These are phyloP conservation scores for Acanthopleura granulata DNA, from an alignment of 2,888 invertebrate genomes.

Conservation along the genomic window DNA sequence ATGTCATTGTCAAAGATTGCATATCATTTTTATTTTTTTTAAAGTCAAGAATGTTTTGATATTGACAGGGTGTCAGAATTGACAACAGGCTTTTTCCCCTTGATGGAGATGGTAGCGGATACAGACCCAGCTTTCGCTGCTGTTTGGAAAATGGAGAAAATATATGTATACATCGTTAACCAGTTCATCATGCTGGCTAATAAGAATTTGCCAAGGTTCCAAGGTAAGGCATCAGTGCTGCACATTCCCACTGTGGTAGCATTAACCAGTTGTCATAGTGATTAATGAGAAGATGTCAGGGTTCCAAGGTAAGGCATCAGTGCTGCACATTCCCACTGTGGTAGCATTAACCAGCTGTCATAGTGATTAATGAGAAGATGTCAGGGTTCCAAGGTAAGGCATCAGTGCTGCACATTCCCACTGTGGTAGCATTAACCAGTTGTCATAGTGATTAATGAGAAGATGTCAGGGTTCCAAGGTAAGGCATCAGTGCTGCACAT, in stretches of 20 bases:
- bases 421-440: constrained; percentile 29
- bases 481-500: too few species aligned
- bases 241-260: too few species aligned
- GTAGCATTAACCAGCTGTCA: constrained; percentile 31
- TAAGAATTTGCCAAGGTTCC: constrained; percentile 32
- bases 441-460: constrained; percentile 38
- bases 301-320: background rate
- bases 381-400: constrained; percentile 4
- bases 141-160: constrained; percentile 14
- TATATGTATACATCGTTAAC: constrained; percentile 29
- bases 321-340: too few species aligned
- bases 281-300: constrained; percentile 35
- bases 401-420: too few species aligned
- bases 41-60: too few species aligned
- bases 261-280: constrained; percentile 36
- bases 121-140: background rate
- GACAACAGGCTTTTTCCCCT: background rate
- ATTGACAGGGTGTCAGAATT: background rate
- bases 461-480: constrained; percentile 29
- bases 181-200: constrained; percentile 36
- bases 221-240: background rate
- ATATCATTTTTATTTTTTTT: background rate
- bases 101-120: background rate
- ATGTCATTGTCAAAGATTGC: too few species aligned
- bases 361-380: constrained; percentile 41